These are phyloP conservation scores for Podiceps cristatus DNA, from an alignment of 2,113 vertebrate genomes.

Conservation along the genomic window DNA sequence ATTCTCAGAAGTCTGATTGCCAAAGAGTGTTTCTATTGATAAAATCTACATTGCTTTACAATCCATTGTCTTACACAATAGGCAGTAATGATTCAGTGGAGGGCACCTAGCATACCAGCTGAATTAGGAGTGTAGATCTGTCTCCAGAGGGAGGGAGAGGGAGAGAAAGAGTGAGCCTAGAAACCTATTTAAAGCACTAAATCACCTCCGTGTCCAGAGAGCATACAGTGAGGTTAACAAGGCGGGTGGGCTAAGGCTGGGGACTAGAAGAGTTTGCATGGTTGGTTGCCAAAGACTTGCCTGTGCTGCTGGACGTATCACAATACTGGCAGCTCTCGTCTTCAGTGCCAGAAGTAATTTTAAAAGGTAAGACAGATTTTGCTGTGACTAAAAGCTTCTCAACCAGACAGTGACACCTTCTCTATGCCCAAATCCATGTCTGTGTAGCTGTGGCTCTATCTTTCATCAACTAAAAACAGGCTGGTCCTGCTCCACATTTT, in stretches of 20 bases:
- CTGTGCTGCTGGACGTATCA: not conserved
- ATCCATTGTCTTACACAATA: not conserved
- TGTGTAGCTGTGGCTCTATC: not conserved
- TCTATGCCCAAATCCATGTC: not conserved
- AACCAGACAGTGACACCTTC: not conserved
- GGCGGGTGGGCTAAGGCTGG: not conserved
- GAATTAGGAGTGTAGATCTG: not conserved
- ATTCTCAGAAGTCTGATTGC: not conserved
- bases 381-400: not conserved
- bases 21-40: conserved; percentile 24
- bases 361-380: not conserved
- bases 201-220: not conserved
- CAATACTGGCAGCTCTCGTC: not conserved
- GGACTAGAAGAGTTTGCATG: not conserved
- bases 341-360: not conserved
- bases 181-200: not conserved
- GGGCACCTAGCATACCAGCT: not conserved
- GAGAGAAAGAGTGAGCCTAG: not conserved
- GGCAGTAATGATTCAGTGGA: not conserved
- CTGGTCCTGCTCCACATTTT: not conserved
- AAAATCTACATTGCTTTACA: conserved; percentile 25
- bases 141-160: not conserved
- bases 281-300: not conserved
- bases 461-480: not conserved
- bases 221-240: not conserved